phyloP scores from a whole-genome alignment of 2,888 invertebrate genomes.

The Candidula unifasciata region DNA sequence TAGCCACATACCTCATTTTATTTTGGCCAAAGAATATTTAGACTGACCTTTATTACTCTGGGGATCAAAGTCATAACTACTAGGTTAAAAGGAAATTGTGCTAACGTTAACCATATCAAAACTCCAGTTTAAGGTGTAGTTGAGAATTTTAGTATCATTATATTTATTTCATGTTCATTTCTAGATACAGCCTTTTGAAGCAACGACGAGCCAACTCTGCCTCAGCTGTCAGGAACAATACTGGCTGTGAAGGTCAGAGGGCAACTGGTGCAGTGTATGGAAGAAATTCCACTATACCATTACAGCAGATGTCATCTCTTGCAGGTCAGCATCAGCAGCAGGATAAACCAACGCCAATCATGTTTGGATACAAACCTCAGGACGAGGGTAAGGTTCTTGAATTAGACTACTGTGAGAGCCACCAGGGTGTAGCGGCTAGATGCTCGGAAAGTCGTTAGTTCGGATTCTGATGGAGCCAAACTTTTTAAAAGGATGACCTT shows the following conservation, averaged over 20 bases:
- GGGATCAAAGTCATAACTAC: no score
- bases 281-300: slow-evolving; percentile 1
- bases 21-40: no score
- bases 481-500: no score
- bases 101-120: background rate
- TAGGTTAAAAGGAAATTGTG: background rate
- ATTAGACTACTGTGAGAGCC: no score
- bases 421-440: no score
- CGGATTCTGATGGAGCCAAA: no score
- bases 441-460: no score
- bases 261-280: slow-evolving; percentile 30
- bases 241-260: slow-evolving; percentile 7
- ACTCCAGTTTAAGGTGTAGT: no score
- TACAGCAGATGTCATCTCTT: slow-evolving; percentile 11
- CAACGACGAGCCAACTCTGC: slow-evolving; percentile 44
- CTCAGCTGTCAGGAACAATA: slow-evolving; percentile 4
- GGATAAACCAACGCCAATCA: slow-evolving; percentile 35
- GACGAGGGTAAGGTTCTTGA: slow-evolving; percentile 17
- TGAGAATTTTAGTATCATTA: no score
- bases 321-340: slow-evolving; percentile 15
- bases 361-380: slow-evolving; percentile 45
- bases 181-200: slow-evolving; percentile 40
- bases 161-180: background rate
- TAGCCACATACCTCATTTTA: no score
- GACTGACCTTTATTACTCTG: no score